These are phyloP conservation scores for Cichlasoma orientale DNA, from an alignment of 2,797 vertebrate genomes.

Conservation along the genomic window DNA sequence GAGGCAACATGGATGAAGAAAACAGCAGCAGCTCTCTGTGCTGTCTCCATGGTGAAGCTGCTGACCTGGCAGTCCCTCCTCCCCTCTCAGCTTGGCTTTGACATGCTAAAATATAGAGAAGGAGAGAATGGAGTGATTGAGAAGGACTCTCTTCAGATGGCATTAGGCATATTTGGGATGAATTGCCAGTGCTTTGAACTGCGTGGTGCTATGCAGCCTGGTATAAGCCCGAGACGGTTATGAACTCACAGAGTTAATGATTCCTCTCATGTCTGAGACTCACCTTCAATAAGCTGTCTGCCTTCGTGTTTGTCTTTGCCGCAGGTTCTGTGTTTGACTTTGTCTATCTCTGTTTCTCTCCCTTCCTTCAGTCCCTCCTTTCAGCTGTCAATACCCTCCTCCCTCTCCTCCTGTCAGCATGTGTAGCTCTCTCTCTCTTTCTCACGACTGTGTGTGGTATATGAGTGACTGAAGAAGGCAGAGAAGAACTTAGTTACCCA, in stretches of 20 bases:
- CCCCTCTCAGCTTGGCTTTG: conserved; percentile 49
- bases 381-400: conserved; percentile 63
- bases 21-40: conserved; percentile 63
- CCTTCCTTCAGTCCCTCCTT: conserved; percentile 71
- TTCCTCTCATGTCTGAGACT: conserved; percentile 56
- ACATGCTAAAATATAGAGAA: conserved; percentile 64
- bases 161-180: conserved; percentile 23
- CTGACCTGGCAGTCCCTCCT: conserved; percentile 72
- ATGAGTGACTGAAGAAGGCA: conserved; percentile 46
- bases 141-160: conserved; percentile 38
- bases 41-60: conserved; percentile 79
- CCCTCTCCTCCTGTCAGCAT: conserved; percentile 64
- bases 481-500: conserved; percentile 11
- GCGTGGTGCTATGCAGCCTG: conserved; percentile 13
- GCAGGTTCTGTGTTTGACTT: conserved; percentile 66
- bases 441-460: conserved; percentile 45
- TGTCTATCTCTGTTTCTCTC: conserved; percentile 52
- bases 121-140: conserved; percentile 36
- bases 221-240: conserved; percentile 50
- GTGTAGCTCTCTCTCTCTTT: conserved; percentile 57
- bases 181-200: background rate
- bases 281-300: conserved; percentile 55
- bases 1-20: conserved; percentile 48
- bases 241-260: conserved; percentile 70
- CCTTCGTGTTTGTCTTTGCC: conserved; percentile 63